These are phyloP conservation scores for Rhinoderma darwinii DNA, from an alignment of 2,113 vertebrate genomes.

Conservation along the genomic window DNA sequence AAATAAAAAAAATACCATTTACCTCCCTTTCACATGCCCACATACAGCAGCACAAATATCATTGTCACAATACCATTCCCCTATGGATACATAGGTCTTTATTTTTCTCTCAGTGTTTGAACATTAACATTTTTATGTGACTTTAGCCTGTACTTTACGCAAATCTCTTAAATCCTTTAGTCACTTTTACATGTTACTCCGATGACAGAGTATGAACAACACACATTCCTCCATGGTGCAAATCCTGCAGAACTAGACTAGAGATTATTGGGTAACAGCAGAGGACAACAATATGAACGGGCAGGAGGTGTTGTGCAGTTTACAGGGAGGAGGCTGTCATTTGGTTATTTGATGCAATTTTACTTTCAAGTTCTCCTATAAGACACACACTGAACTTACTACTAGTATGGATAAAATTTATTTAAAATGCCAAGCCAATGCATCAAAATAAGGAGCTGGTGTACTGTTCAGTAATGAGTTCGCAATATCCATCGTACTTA, in stretches of 20 bases:
- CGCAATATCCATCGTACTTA: too few relatives aligned
- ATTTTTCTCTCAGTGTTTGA: not conserved
- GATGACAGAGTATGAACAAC: not conserved
- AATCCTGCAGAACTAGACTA: slow-evolving; percentile 2
- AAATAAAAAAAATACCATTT: too few relatives aligned
- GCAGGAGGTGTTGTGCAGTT: not conserved
- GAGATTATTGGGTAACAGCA: slow-evolving; percentile 1
- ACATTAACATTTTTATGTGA: not conserved
- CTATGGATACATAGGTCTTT: not conserved
- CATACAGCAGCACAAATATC: not conserved
- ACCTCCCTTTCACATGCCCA: too few relatives aligned
- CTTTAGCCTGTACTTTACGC: slow-evolving; percentile 3
- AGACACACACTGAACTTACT: not conserved
- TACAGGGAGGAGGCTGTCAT: not conserved
- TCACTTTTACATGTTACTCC: not conserved
- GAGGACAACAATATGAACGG: not conserved
- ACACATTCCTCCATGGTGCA: not conserved
- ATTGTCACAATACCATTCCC: not conserved
- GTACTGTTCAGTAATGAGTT: too few relatives aligned
- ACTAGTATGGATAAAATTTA: not conserved
- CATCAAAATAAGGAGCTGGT: too few relatives aligned
- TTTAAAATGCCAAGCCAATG: too few relatives aligned
- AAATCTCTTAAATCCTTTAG: slow-evolving; percentile 17
- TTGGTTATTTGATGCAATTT: not conserved
- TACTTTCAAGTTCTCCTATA: not conserved